Evolutionary conservation across 1,140 invertebrate species (phyloP).

Genomic region (Drosophila willistoni): DNA sequence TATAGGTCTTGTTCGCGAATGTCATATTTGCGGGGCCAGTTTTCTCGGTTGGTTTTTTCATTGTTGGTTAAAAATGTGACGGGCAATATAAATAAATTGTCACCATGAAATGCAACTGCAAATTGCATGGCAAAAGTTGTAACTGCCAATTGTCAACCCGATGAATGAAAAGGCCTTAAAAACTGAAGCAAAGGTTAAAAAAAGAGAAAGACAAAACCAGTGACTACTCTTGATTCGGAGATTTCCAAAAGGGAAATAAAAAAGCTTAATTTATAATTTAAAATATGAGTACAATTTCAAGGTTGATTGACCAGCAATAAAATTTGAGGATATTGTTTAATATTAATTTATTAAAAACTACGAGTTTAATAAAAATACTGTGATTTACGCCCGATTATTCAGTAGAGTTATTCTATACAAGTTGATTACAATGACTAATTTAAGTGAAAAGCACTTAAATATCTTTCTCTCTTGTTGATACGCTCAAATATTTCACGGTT

Average conservation of each 20-base stretch:
- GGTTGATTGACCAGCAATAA: no score
- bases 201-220: no score
- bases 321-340: no score
- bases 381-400: no score
- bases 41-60: constrained; percentile 14
- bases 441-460: neutral
- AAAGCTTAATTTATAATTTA: no score
- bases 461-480: constrained; percentile 40
- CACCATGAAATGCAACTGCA: constrained; percentile 45
- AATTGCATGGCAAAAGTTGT: constrained; percentile 40
- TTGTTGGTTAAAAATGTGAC: constrained; percentile 22
- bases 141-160: constrained; percentile 20
- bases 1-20: constrained; percentile 18
- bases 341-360: no score
- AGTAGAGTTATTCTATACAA: no score
- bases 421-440: neutral
- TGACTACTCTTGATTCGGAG: no score
- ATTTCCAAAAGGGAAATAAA: no score
- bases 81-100: constrained; percentile 57
- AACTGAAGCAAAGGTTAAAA: constrained; percentile 10
- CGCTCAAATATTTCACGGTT: constrained; percentile 42
- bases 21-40: constrained; percentile 50
- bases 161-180: constrained; percentile 8
- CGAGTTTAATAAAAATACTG: no score
- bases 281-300: no score